Conservation (phyloP, 2,888 invertebrate species). For the Anthophora plumipes region DNA sequence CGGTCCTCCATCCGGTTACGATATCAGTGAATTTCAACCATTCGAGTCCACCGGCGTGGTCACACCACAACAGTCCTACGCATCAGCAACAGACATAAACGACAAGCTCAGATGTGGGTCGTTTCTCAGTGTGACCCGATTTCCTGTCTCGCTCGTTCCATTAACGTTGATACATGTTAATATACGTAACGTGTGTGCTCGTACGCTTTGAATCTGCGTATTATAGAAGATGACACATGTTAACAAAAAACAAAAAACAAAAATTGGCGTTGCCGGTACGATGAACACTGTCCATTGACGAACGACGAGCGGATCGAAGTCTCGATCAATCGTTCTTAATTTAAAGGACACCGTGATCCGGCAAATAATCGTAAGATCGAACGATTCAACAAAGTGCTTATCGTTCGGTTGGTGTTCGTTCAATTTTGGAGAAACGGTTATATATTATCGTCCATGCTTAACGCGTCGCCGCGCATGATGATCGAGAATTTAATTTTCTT, state of each 20-base stretch:
- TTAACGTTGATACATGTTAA: background rate
- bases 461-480: conserved; percentile 10
- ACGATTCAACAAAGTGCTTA: background rate
- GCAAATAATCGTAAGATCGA: background rate
- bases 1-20: conserved; percentile 93
- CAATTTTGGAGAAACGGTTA: background rate
- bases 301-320: background rate
- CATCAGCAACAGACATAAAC: conserved; percentile 76
- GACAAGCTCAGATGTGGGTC: background rate
- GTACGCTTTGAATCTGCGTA: background rate
- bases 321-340: background rate
- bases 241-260: no score
- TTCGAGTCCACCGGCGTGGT: conserved; percentile 76
- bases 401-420: background rate
- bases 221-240: background rate
- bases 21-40: conserved; percentile 93
- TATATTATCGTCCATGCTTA: background rate
- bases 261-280: background rate
- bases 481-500: conserved; percentile 28
- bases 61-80: conserved; percentile 79
- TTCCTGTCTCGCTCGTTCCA: conserved; percentile 13
- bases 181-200: background rate
- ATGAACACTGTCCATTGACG: background rate
- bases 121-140: conserved; percentile 4
- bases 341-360: no score